Evolutionary conservation across 2,113 vertebrate species (phyloP).

Genomic region (Oryzias celebensis): DNA sequence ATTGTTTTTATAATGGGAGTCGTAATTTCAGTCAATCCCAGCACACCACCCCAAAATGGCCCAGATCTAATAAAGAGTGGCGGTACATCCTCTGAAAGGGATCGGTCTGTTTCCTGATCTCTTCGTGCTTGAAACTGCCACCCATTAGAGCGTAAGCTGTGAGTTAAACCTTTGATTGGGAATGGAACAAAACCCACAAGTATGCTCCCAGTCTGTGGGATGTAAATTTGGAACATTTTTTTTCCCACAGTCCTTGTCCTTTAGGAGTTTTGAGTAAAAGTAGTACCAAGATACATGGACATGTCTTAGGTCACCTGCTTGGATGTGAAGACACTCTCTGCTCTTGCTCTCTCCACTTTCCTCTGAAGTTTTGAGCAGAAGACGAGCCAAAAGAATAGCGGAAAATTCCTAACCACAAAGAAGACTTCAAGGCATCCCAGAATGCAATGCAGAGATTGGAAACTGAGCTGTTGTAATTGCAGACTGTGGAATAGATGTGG

Average conservation of each 20-base stretch:
- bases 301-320: constrained; percentile 75
- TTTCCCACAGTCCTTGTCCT: constrained; percentile 53
- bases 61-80: constrained; percentile 46
- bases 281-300: constrained; percentile 39
- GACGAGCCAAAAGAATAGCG: constrained; percentile 71
- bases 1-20: constrained; percentile 51
- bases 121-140: constrained; percentile 39
- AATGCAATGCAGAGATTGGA: constrained; percentile 79
- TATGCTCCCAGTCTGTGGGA: constrained; percentile 27
- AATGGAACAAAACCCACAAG: constrained; percentile 63
- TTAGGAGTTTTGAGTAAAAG: constrained; percentile 31
- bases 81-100: constrained; percentile 61
- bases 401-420: constrained; percentile 78
- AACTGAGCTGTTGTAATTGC: constrained; percentile 86
- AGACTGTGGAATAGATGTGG: constrained; percentile 84
- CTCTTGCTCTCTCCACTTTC: constrained; percentile 57
- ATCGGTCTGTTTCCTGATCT: constrained; percentile 66
- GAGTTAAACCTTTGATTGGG: constrained; percentile 58
- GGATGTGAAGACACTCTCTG: constrained; percentile 42
- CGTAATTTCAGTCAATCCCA: constrained; percentile 44
- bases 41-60: constrained; percentile 48
- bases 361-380: constrained; percentile 51
- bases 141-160: constrained; percentile 47
- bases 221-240: constrained; percentile 54
- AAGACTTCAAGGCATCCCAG: constrained; percentile 79